These are phyloP conservation scores for Poecilia velifera DNA, from an alignment of 2,797 vertebrate species.

Conservation along the genomic window DNA sequence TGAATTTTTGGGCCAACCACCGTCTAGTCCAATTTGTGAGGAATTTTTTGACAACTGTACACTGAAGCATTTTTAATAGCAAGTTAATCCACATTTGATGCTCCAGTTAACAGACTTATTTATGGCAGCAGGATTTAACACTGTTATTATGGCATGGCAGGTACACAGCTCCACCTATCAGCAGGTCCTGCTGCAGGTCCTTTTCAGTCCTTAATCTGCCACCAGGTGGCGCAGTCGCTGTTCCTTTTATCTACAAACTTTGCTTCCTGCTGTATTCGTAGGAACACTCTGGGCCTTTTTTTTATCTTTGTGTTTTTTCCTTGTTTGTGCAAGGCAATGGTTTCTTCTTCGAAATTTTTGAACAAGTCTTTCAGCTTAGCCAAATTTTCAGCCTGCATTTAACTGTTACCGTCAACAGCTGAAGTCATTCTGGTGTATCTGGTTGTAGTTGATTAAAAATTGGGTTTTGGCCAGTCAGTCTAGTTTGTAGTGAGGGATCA, in stretches of 20 bases:
- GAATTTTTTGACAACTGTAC: neutral
- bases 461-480: neutral
- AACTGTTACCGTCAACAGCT: neutral
- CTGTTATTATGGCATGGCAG: neutral
- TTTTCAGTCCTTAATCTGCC: neutral
- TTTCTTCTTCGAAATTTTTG: neutral
- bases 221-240: neutral
- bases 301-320: neutral
- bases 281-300: neutral
- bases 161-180: neutral
- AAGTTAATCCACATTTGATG: neutral
- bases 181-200: neutral
- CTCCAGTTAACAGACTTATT: neutral
- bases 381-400: neutral
- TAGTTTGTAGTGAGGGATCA: neutral
- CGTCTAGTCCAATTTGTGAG: neutral
- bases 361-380: neutral
- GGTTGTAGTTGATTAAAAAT: neutral
- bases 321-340: neutral
- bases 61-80: neutral
- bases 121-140: neutral
- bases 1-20: neutral
- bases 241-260: neutral
- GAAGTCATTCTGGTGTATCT: neutral
- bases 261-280: neutral